phyloP scores from a whole-genome alignment of 2,113 vertebrate genomes.

The Riparia riparia region DNA sequence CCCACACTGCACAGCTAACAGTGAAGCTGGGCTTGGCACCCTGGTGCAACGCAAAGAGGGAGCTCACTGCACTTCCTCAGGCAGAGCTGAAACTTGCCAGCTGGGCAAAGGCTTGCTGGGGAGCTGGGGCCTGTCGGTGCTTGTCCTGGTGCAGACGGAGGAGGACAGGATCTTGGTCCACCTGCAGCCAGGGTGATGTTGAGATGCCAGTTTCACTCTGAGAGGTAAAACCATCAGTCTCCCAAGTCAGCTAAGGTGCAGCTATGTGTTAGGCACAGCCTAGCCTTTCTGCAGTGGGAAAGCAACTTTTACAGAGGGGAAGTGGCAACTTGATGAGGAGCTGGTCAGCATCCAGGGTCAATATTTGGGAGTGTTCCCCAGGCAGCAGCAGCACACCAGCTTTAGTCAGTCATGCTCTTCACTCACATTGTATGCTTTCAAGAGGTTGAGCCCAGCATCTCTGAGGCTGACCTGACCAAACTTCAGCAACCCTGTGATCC shows the following conservation, averaged over 20 bases:
- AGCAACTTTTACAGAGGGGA: not conserved
- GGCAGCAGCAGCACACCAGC: not conserved
- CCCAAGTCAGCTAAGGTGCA: not conserved
- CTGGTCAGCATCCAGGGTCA: not conserved
- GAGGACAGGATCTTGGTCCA: not conserved
- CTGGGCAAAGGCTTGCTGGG: not conserved
- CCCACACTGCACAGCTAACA: not conserved
- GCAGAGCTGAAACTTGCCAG: not conserved
- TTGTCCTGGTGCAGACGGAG: not conserved
- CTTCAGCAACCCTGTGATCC: not conserved
- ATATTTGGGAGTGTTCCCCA: accelerated
- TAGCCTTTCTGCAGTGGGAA: not conserved
- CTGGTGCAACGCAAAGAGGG: not conserved
- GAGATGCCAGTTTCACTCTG: not conserved
- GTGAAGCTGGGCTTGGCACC: not conserved
- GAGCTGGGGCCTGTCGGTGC: not conserved
- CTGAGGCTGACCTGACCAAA: not conserved
- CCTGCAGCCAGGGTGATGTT: not conserved
- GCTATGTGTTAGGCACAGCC: accelerated
- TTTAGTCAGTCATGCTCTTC: not conserved
- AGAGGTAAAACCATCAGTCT: not conserved
- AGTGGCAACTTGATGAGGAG: not conserved
- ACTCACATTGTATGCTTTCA: not conserved
- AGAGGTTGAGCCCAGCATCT: not conserved
- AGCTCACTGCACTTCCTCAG: not conserved